A percentile compares a stretch with the other conserved stretches of the same genome.
phyloP scores from a whole-genome alignment of 1,140 invertebrate species.

The Thereuonema tuberculata region DNA sequence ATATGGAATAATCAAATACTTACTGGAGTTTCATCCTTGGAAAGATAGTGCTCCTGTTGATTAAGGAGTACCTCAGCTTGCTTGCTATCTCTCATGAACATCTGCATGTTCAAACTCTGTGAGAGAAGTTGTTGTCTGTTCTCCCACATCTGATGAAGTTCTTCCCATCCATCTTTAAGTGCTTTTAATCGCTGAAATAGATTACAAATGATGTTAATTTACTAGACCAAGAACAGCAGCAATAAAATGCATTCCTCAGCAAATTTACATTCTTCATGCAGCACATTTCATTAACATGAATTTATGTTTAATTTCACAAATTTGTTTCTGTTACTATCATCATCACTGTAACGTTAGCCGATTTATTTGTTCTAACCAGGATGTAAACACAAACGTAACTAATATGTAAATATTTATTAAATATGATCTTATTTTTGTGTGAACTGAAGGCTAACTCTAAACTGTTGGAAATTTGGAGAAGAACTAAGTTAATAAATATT shows the following conservation, averaged over 20 bases:
- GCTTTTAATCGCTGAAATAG: slow-evolving; percentile 81
- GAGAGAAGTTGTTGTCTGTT: slow-evolving; percentile 88
- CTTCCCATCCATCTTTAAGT: slow-evolving; percentile 95
- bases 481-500: no score
- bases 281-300: background rate
- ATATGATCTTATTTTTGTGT: no score
- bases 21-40: slow-evolving; percentile 86
- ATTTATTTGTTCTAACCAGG: no score
- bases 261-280: background rate
- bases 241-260: slow-evolving; percentile 3
- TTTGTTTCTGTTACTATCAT: no score
- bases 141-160: slow-evolving; percentile 99
- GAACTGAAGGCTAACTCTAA: no score
- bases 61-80: slow-evolving; percentile 95
- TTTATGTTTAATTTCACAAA: no score
- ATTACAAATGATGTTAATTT: slow-evolving; percentile 16
- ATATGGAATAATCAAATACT: no score
- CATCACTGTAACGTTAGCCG: no score
- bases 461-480: no score
- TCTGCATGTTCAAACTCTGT: slow-evolving; percentile 85
- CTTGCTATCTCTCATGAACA: slow-evolving; percentile 89
- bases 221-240: background rate
- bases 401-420: no score
- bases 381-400: no score
- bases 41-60: slow-evolving; percentile 91